A percentile compares a stretch with the other conserved stretches of the same genome.
Conservation (phyloP, 2,113 vertebrate genomes). For the Python bivittatus region DNA sequence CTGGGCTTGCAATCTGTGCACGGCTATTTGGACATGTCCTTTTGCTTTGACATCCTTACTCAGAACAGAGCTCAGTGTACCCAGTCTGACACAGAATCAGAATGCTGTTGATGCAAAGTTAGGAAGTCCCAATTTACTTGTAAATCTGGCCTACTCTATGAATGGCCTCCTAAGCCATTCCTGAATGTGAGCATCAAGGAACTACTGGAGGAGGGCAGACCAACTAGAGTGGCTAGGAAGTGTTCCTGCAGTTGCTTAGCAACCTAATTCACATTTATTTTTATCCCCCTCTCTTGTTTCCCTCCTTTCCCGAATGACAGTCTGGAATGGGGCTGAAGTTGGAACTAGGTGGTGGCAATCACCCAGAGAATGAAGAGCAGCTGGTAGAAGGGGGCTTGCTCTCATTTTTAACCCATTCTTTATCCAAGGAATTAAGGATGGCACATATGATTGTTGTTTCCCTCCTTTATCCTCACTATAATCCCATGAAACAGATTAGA, state of each 20-base stretch:
- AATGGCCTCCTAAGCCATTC: background rate
- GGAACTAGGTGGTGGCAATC: background rate
- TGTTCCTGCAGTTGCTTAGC: background rate
- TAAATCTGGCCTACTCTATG: background rate
- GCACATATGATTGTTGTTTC: background rate
- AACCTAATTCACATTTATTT: background rate
- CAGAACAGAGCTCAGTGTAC: background rate
- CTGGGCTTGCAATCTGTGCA: background rate
- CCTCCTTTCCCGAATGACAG: background rate
- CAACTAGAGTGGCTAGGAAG: background rate
- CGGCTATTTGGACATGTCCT: background rate
- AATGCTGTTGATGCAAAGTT: background rate
- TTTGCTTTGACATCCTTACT: background rate
- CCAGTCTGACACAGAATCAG: background rate
- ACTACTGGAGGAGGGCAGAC: background rate
- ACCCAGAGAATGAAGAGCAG: background rate
- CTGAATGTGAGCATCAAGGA: background rate
- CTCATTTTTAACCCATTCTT: background rate
- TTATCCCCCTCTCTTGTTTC: background rate
- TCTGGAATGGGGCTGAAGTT: background rate
- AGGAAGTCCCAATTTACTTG: background rate
- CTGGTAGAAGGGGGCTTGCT: background rate
- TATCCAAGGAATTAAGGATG: background rate
- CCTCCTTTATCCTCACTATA: background rate
- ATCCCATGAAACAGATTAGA: background rate